Percentiles rank a stretch among this genome's conserved stretches.
These are phyloP conservation scores for Phodopus roborovskii DNA, from an alignment of 2,113 vertebrate genomes.

Conservation along the genomic window DNA sequence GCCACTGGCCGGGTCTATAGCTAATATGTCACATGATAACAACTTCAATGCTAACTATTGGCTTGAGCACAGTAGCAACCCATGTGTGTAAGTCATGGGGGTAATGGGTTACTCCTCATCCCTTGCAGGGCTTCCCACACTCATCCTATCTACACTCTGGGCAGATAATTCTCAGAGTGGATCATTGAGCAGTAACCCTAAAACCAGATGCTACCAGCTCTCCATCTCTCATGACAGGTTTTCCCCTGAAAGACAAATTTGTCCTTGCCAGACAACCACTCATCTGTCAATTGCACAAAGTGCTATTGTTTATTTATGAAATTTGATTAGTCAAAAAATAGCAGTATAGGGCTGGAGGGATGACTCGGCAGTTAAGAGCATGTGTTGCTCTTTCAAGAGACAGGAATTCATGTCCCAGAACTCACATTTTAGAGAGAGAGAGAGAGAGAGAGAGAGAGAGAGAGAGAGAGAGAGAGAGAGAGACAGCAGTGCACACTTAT, in stretches of 20 bases:
- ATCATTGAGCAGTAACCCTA: neutral
- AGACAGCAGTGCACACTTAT: no score
- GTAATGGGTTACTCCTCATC: accelerated
- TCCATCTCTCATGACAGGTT: accelerated
- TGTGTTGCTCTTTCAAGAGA: neutral
- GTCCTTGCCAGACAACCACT: neutral
- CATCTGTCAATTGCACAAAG: neutral
- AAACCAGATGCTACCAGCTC: neutral
- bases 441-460: no score
- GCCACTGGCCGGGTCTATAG: neutral
- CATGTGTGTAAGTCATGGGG: accelerated
- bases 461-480: no score
- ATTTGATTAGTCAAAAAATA: neutral
- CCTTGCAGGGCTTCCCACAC: neutral
- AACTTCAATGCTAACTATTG: neutral
- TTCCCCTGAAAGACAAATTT: neutral
- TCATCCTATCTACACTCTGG: no score
- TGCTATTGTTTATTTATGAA: neutral
- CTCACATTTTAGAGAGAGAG: neutral
- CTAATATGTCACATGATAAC: neutral
- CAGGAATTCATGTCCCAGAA: neutral
- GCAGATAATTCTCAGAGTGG: neutral
- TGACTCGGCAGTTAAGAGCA: neutral
- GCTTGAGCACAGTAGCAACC: neutral
- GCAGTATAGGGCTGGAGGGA: neutral